phyloP scores from a whole-genome alignment of 2,113 vertebrate species.

The Abramis brama region DNA sequence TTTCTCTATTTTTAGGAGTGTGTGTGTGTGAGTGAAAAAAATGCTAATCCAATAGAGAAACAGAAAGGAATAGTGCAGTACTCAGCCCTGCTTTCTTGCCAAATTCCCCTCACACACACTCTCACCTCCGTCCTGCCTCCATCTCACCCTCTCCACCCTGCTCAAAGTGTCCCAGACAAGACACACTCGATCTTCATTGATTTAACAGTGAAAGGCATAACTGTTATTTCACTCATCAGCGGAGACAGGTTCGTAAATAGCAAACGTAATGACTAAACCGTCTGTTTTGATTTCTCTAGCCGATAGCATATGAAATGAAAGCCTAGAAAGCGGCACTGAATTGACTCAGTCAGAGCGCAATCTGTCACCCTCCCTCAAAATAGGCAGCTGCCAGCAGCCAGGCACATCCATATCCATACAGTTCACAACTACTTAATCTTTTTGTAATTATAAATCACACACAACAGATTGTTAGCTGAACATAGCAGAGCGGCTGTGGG shows the following conservation, averaged over 20 bases:
- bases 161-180: neutral
- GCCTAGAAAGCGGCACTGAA: slow-evolving; percentile 48
- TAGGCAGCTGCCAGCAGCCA: slow-evolving; percentile 40
- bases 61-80: neutral
- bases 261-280: slow-evolving; percentile 41
- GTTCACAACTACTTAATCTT: slow-evolving; percentile 18
- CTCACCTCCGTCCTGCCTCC: neutral
- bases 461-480: neutral
- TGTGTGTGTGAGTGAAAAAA: neutral
- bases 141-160: neutral
- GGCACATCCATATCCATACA: slow-evolving; percentile 18
- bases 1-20: neutral
- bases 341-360: slow-evolving; percentile 53
- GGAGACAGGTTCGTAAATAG: neutral
- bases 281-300: slow-evolving; percentile 55
- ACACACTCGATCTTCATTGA: slow-evolving; percentile 35
- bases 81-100: neutral
- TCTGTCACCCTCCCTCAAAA: slow-evolving; percentile 55
- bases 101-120: neutral
- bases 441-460: slow-evolving; percentile 39
- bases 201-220: slow-evolving; percentile 1
- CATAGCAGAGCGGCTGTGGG: neutral
- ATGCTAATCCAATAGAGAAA: neutral
- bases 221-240: neutral
- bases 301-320: slow-evolving; percentile 58